These are phyloP conservation scores for Ylistrum balloti DNA, from an alignment of 1,140 invertebrate species.

Conservation along the genomic window DNA sequence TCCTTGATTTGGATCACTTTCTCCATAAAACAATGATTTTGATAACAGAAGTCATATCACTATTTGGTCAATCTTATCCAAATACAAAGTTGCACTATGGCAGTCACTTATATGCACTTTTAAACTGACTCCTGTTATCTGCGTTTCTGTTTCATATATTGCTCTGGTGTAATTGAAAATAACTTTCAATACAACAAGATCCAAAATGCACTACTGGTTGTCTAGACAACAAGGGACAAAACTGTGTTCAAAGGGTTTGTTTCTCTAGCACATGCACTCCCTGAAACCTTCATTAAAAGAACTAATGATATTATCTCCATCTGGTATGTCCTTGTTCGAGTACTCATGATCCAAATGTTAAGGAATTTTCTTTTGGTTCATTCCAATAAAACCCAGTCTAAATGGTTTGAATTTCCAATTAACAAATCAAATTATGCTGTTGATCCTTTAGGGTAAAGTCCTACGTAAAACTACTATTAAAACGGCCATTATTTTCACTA, in stretches of 20 bases:
- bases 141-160: not conserved
- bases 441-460: not conserved
- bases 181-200: not conserved
- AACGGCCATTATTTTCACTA: not conserved
- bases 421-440: not conserved
- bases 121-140: not conserved
- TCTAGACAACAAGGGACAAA: constrained; percentile 20
- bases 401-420: not conserved
- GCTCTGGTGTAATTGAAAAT: not conserved
- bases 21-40: not conserved
- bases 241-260: not conserved
- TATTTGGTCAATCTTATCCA: not conserved
- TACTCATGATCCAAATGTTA: not conserved
- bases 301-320: not conserved
- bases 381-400: not conserved
- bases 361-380: not conserved
- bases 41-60: not conserved
- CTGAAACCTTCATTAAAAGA: not conserved
- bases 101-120: constrained; percentile 7
- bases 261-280: not conserved
- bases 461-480: not conserved
- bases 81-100: not conserved
- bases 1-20: not conserved
- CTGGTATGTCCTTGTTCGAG: not conserved
- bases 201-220: not conserved